Evolutionary conservation across 1,140 invertebrate genomes (phyloP), one percentile per base, ranked within the genome.

Genomic region (Branchinecta lindahli): DNA sequence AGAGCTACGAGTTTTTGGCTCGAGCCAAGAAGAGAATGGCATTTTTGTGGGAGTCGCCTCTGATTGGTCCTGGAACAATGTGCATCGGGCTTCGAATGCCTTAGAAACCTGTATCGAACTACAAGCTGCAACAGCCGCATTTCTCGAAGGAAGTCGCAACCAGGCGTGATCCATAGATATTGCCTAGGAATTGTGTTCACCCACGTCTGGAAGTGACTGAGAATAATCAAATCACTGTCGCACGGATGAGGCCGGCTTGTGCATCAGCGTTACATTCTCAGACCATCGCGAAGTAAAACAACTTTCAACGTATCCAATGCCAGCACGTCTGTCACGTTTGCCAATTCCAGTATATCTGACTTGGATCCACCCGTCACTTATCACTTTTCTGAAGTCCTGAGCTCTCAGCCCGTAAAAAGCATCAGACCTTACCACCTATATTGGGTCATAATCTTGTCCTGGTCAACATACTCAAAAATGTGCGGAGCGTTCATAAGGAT

Each of bases 401-500:
- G 2, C 2, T 15, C 52, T 15, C 12, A 20, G 18, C 12, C 18
- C 52, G 6, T 20, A 12, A 1, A 12, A 12, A 15, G 52, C 18
- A 61, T 61, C 18, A 20, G 18, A 1, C 18, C 52, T 33, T 93
- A 92, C 79, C 91, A 90, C 77, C 90, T 85, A 79, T 96, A 94
- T 76, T 92, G 92, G 81, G 94, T 90, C 75, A 96, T 96, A 75
- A 96, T 94, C 78, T 88, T 87, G 79, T 96, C 92, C 81, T 98
- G 94, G 82, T 98, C 95, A 69, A 98, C 93, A 78, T 93, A 94
- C 81, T 99, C 95, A 80, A 99, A 98, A 79, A 99, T 98, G 81
- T 98, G 93, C 45, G 96, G 96, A 0, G 96, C 96, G 77, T 97
- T 92, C 87, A 98, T 94, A n/a, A 99, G 81, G 74, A 99, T 98